Base-by-base conservation (phyloP, 2,797 vertebrate genomes). In the Cryptoprocta ferox region DNA sequence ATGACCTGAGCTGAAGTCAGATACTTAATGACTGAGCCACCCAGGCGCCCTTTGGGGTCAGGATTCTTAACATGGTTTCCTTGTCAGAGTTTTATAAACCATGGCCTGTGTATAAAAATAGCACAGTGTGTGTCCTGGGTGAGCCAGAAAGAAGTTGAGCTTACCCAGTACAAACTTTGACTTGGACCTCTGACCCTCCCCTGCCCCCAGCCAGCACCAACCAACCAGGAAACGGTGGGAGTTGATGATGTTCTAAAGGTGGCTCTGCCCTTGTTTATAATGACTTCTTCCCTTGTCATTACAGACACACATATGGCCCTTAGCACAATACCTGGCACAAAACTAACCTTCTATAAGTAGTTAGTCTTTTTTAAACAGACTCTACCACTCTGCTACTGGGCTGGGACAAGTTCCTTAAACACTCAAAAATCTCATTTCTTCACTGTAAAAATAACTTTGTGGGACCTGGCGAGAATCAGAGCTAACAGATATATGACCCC, bases 231-330 rank as follows among this genome's bases (percentile, higher is more conserved):
- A 24, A 30, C n/a, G 26, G 26, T 10, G 8, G 61, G 24, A 16
- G 19, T 13, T 76, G n/a, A 9, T 10, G 15, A 0, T 50, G 26
- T 7, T 71, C 14, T 37, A 48, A 30, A 24, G 14, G 12, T 32
- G 16, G 8, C 56, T 28, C 35, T 48, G 45, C 11, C 39, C 50
- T 21, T 15, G 50, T 59, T 59, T 24, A 0, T 28, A 32, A 4
- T 0, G 30, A 32, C 39, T 45, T 35, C n/a, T 11, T 28, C 19
- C 15, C 56, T 16, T 0, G 0, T 19, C 15, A 3, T 59, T 10
- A 5, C 9, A 19, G 24, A 12, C 2, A 0, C 0, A 18, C 3
- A 3, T 0, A 8, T 0, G 0, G 24, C 53, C 13, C 71, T 48
- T n/a, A 42, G 28, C 65, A 68, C 3, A 35, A 7, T 1, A 15